Conservation (phyloP, 2,888 invertebrate genomes). For the Odontothrips loti region DNA sequence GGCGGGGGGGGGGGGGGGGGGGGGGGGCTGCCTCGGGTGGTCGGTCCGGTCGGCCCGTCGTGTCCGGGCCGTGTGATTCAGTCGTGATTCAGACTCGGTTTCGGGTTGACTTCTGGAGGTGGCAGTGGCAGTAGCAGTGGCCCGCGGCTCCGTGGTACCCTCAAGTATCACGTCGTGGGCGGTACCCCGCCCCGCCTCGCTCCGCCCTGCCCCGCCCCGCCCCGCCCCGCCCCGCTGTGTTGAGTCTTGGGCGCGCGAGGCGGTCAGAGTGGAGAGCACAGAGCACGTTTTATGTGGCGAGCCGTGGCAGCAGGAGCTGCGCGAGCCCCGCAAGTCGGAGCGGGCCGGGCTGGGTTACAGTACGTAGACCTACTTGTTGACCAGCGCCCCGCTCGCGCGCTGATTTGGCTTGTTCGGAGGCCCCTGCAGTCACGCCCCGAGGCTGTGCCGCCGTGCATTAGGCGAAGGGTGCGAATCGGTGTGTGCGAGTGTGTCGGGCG, state of each 20-base stretch:
- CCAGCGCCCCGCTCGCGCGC: no score
- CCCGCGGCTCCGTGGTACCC: not conserved
- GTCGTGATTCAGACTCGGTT: not conserved
- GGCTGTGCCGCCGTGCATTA: not conserved
- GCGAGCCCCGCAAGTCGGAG: no score
- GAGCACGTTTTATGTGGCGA: not conserved
- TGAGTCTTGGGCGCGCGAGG: no score
- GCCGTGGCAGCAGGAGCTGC: not conserved
- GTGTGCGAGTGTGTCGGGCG: no score
- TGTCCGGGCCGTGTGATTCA: not conserved
- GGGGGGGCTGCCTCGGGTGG: slow-evolving; percentile 32
- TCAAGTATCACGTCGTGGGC: not conserved
- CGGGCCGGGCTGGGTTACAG: no score
- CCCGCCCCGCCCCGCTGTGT: not conserved
- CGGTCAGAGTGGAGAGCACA: not conserved
- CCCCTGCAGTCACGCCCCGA: no score
- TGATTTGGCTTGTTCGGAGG: no score
- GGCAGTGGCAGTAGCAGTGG: not conserved
- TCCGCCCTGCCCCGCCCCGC: not conserved
- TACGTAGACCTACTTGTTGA: not conserved
- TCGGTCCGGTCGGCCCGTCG: not conserved
- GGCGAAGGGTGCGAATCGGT: not conserved
- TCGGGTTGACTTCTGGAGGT: not conserved
- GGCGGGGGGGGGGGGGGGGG: slow-evolving; percentile 37
- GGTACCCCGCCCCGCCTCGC: not conserved